A percentile compares a stretch with the other conserved stretches of the same genome.
These are phyloP conservation scores for Albula goreensis DNA, from an alignment of 2,113 vertebrate genomes.

Conservation along the genomic window DNA sequence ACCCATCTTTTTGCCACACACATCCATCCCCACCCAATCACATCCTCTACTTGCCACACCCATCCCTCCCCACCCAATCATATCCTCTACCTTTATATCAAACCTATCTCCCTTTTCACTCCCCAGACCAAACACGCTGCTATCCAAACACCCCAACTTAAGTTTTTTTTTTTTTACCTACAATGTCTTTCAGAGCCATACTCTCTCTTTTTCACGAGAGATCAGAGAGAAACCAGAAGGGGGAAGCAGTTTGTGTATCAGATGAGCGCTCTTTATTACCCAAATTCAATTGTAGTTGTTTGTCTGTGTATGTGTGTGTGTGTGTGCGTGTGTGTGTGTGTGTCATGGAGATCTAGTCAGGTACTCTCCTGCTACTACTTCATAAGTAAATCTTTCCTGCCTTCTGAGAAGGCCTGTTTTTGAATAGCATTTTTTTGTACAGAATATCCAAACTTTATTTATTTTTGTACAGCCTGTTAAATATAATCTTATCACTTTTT, in stretches of 20 bases:
- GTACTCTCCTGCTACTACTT: slow-evolving; percentile 83
- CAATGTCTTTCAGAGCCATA: background rate
- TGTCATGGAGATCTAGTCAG: slow-evolving; percentile 56
- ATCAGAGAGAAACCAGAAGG: background rate
- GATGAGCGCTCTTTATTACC: background rate
- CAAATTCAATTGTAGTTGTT: background rate
- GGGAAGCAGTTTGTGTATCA: background rate
- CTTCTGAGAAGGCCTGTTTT: slow-evolving; percentile 90
- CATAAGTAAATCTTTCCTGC: slow-evolving; percentile 91
- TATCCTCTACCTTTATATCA: background rate
- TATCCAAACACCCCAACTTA: background rate
- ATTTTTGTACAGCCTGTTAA: slow-evolving; percentile 99
- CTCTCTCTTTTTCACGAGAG: background rate
- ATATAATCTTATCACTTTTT: slow-evolving; percentile 94
- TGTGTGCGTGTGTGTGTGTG: slow-evolving; percentile 29
- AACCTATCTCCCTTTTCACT: background rate
- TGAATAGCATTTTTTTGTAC: slow-evolving; percentile 69
- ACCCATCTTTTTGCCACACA: too few relatives aligned
- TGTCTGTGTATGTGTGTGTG: slow-evolving; percentile 39
- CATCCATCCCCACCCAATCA: background rate
- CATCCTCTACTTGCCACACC: background rate
- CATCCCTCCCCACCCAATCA: background rate
- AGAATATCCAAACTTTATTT: slow-evolving; percentile 87
- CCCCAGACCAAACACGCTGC: background rate
- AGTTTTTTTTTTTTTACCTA: background rate